Percentiles rank a stretch among this genome's conserved stretches.
Conservation (phyloP, 2,113 vertebrate species). For the Stegastes partitus region DNA sequence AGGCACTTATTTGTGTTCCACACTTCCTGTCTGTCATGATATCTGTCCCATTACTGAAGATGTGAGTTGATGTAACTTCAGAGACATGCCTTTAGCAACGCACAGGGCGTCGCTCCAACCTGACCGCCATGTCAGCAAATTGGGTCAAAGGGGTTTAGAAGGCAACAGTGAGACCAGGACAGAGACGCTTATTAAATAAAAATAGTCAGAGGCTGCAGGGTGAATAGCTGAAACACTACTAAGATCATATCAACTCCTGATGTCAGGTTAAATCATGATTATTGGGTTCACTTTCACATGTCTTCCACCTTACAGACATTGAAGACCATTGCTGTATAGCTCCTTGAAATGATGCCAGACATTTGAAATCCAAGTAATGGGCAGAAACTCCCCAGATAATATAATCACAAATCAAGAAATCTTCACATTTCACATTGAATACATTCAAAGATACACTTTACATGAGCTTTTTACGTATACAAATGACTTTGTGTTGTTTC, state of each 20-base stretch:
- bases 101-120: neutral
- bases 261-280: conserved; percentile 11
- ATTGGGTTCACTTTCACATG: neutral
- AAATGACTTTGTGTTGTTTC: conserved; percentile 30
- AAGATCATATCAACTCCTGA: neutral
- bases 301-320: neutral
- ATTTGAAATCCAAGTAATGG: conserved; percentile 13
- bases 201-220: neutral
- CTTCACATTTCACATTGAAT: conserved; percentile 23
- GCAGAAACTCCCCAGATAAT: neutral
- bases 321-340: neutral
- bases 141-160: conserved; percentile 36
- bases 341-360: conserved; percentile 16
- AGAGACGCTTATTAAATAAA: neutral
- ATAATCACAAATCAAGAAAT: conserved; percentile 19
- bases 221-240: conserved; percentile 6
- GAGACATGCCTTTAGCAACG: conserved; percentile 1
- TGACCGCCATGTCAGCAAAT: conserved; percentile 12
- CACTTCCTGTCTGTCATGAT: neutral
- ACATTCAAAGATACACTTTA: conserved; percentile 15
- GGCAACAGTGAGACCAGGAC: neutral
- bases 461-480: conserved; percentile 24
- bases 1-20: neutral
- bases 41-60: neutral
- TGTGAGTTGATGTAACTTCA: neutral